phyloP scores from a whole-genome alignment of 1,140 invertebrate genomes.

The Drosophila biarmipes region DNA sequence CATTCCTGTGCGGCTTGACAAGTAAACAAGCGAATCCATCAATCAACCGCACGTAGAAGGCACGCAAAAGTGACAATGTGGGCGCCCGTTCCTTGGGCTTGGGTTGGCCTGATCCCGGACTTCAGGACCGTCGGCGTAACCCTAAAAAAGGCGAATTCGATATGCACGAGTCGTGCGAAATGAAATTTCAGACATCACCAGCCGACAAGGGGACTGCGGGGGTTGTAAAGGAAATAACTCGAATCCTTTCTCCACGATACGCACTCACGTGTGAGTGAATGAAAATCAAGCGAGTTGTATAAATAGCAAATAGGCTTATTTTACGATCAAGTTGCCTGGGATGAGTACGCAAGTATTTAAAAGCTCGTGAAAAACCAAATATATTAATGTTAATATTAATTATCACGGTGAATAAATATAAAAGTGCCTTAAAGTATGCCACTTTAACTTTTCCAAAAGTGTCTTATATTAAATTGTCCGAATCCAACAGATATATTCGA shows the following conservation, averaged over 20 bases:
- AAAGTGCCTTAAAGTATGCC: too few relatives aligned
- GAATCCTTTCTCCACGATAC: conserved; percentile 6
- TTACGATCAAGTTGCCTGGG: not conserved
- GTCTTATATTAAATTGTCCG: too few relatives aligned
- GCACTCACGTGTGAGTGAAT: conserved; percentile 10
- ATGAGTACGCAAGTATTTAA: not conserved
- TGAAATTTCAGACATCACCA: conserved; percentile 45
- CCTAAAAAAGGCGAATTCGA: conserved; percentile 40
- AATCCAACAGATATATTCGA: too few relatives aligned
- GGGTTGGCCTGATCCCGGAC: not conserved
- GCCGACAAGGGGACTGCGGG: conserved; percentile 4
- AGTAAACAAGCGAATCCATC: conserved; percentile 78
- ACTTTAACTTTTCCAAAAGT: too few relatives aligned
- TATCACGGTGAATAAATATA: too few relatives aligned
- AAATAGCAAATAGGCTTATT: conserved; percentile 13
- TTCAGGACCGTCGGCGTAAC: conserved; percentile 14
- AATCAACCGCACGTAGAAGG: conserved; percentile 72
- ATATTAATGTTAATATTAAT: too few relatives aligned
- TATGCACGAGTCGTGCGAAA: conserved; percentile 48
- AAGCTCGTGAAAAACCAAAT: too few relatives aligned
- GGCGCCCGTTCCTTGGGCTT: conserved; percentile 7
- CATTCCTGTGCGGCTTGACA: conserved; percentile 64
- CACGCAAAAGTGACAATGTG: conserved; percentile 74
- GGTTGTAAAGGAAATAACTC: conserved; percentile 14
- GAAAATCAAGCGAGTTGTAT: conserved; percentile 21